Conservation (phyloP, 2,113 vertebrate genomes). For the Sialia sialis region DNA sequence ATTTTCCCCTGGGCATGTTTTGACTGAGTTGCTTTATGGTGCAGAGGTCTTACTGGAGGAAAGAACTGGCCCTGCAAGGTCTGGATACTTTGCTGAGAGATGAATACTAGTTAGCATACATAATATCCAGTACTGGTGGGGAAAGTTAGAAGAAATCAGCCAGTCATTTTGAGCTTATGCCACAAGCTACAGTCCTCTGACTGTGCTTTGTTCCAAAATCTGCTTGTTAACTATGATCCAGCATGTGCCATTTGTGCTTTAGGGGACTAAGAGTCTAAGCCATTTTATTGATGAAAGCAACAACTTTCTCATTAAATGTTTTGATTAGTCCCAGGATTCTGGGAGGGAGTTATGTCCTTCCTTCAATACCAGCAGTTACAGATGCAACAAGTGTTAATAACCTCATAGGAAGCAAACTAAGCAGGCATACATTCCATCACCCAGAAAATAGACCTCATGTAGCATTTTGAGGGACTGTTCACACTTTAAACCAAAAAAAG, state of each 20-base stretch:
- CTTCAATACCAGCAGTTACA: not conserved
- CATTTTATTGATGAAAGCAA: not conserved
- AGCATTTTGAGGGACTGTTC: not conserved
- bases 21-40: not conserved
- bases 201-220: not conserved
- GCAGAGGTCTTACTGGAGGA: not conserved
- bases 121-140: not conserved
- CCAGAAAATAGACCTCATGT: not conserved
- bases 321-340: slow-evolving; percentile 14
- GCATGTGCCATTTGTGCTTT: not conserved
- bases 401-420: not conserved
- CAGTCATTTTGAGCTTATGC: not conserved
- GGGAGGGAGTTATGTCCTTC: not conserved
- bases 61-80: slow-evolving; percentile 18
- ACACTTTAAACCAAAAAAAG: not conserved
- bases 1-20: not conserved
- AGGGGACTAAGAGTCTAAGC: not conserved
- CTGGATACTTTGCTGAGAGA: not conserved
- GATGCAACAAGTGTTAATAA: slow-evolving; percentile 11
- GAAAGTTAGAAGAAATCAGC: not conserved
- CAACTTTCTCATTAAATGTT: slow-evolving; percentile 16
- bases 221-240: not conserved
- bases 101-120: not conserved
- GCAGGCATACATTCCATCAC: not conserved
- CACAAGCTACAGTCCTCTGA: not conserved